Base-by-base conservation (phyloP, 2,888 invertebrate genomes). In the Protula sp. region DNA sequence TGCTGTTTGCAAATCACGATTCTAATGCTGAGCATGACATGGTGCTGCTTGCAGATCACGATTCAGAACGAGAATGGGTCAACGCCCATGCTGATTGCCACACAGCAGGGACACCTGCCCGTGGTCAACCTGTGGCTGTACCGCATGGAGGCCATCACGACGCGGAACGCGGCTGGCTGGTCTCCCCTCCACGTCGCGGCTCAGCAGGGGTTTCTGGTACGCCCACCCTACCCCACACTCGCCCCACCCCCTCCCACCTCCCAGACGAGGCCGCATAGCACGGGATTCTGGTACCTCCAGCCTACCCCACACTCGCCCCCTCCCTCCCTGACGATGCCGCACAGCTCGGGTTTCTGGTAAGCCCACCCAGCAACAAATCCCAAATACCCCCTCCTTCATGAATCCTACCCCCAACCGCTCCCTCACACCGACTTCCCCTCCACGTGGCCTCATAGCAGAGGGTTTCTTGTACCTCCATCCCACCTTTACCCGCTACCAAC, bases 81-180 rank as follows among this genome's bases (percentile, higher is more conserved):
- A 22, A 65, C 65, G 22, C 63, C 65, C n/a, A 64, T 58, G 59
- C 64, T 59, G 47, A 47, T 65, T 2, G 65, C 65, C 22, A 54
- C 60, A 19, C 65, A 65, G 56, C 55, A 59, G 24, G 65, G 65
- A 4, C 61, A 64, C 30, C 31, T 4, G 24, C 26, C 30, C 22
- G 47, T 64, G 19, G 63, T 61, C 9, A 59, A 61, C 24, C 26
- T 29, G 9, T 57, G 61, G 5, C 29, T 56, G 4, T n/a, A 47
- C 38, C 52, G 26, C 31, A 54, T 57, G 57, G 61, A 63, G 27
- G 31, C 57, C 5, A 53, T 65, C n/a, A 63, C 60, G 24, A 47
- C 53, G 29, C 26, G 63, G 3, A 63, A 64, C 54, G 54, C 47
- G 27, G 22, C 30, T 22, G 65, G 63, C 26, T 65, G 65, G 65